Conservation (phyloP, 2,113 vertebrate genomes). For the Elephantulus edwardii region DNA sequence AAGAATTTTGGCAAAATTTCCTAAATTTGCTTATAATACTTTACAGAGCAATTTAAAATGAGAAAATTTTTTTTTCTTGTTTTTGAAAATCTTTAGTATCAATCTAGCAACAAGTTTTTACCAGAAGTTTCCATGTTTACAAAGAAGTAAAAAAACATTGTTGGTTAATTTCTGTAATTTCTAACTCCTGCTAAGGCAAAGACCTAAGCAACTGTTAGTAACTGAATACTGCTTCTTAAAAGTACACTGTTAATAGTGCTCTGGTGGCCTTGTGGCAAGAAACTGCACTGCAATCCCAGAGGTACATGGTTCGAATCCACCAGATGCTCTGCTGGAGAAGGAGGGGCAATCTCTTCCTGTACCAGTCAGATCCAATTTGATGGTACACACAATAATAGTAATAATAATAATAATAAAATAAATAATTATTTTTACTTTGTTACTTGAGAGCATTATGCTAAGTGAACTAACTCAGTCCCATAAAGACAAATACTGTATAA, state of each 20-base stretch:
- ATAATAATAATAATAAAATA: too few relatives aligned
- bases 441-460: too few relatives aligned
- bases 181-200: slow-evolving; percentile 18
- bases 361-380: too few relatives aligned
- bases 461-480: too few relatives aligned
- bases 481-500: too few relatives aligned
- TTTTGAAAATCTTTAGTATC: slow-evolving; percentile 41
- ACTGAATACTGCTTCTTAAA: background rate
- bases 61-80: slow-evolving; percentile 44
- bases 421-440: too few relatives aligned
- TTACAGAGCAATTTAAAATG: slow-evolving; percentile 49
- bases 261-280: too few relatives aligned
- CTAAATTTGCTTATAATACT: slow-evolving; percentile 31
- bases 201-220: background rate
- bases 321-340: too few relatives aligned
- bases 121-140: slow-evolving; percentile 41
- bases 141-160: slow-evolving; percentile 44
- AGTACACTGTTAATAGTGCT: background rate
- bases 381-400: too few relatives aligned
- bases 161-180: slow-evolving; percentile 42
- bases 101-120: slow-evolving; percentile 19
- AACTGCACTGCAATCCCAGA: too few relatives aligned
- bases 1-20: slow-evolving; percentile 48
- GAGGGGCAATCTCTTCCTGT: too few relatives aligned
- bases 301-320: too few relatives aligned